Percentiles rank a stretch among this genome's conserved stretches.
Conservation (phyloP, 2,797 vertebrate species). For the Aulostomus chinensis region DNA sequence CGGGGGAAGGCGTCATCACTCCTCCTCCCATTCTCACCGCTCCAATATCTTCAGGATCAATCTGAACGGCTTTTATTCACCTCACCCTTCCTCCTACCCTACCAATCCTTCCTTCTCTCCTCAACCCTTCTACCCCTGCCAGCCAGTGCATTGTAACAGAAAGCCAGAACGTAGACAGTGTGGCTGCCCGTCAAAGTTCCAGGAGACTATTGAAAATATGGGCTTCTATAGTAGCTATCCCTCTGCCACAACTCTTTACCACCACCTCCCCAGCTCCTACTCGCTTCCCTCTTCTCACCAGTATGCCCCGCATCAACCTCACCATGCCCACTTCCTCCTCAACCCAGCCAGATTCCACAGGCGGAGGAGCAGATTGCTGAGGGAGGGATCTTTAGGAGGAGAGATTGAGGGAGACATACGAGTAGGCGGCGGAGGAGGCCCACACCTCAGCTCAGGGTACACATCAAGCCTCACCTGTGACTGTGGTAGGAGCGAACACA, state of each 20-base stretch:
- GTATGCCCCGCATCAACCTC: conserved; percentile 85
- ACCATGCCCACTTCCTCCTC: conserved; percentile 91
- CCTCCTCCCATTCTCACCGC: conserved; percentile 84
- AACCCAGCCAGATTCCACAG: conserved; percentile 96
- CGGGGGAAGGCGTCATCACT: conserved; percentile 67
- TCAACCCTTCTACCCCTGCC: conserved; percentile 90
- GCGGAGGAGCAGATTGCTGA: conserved; percentile 89
- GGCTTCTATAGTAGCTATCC: conserved; percentile 94
- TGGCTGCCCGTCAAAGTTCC: conserved; percentile 84
- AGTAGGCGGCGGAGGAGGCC: conserved; percentile 71
- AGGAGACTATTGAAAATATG: conserved; percentile 86
- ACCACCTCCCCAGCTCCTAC: conserved; percentile 86
- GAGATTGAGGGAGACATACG: conserved; percentile 78
- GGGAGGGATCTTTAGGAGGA: conserved; percentile 80
- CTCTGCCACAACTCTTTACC: conserved; percentile 84
- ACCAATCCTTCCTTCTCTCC: conserved; percentile 68
- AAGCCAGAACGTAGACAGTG: conserved; percentile 85
- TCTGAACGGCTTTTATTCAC: conserved; percentile 95
- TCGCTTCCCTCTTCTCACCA: conserved; percentile 84
- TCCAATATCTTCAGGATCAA: conserved; percentile 97
- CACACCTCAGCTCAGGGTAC: conserved; percentile 80
- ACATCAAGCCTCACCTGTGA: conserved; percentile 87
- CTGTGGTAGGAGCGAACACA: conserved; percentile 84
- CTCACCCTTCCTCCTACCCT: conserved; percentile 82
- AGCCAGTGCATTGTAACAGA: conserved; percentile 92